Percentiles rank a stretch among this genome's conserved stretches.
Evolutionary conservation across 2,797 vertebrate genomes (phyloP).

Genomic region (Argyrosomus regius): DNA sequence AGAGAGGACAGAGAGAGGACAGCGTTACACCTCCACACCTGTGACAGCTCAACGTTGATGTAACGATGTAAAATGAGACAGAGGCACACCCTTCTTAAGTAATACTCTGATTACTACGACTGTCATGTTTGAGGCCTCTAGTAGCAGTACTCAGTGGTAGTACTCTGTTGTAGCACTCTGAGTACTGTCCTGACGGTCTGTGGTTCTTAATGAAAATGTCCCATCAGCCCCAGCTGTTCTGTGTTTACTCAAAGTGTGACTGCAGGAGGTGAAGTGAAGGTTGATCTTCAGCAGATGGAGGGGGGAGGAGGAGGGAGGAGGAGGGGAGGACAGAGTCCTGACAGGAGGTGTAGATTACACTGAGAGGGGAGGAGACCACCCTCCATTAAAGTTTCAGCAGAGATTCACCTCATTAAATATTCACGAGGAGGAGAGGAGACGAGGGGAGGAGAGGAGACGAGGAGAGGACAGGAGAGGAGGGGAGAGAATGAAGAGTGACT

Average conservation of each 20-base stretch:
- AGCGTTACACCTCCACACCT: neutral
- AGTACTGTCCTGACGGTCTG: too few relatives aligned
- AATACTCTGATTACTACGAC: neutral
- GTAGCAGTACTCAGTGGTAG: neutral
- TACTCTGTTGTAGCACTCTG: neutral
- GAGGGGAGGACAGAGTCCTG: neutral
- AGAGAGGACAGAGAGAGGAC: neutral
- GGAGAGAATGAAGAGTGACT: neutral
- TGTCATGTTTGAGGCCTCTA: neutral
- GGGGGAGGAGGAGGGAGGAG: neutral
- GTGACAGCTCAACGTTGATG: neutral
- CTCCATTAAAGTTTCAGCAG: conserved; percentile 79
- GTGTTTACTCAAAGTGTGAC: neutral
- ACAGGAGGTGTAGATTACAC: conserved; percentile 14
- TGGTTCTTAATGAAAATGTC: neutral
- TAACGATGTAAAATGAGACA: too few relatives aligned
- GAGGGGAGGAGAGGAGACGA: neutral
- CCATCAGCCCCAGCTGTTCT: neutral
- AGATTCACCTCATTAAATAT: conserved; percentile 89
- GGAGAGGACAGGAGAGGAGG: neutral
- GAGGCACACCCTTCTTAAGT: too few relatives aligned
- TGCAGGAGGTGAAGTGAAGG: conserved; percentile 25
- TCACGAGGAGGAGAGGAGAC: conserved; percentile 66
- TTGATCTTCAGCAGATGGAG: conserved; percentile 13
- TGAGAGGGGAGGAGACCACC: neutral